These are phyloP conservation scores for Eupithecia pulchellata DNA, from an alignment of 2,888 invertebrate genomes.

Conservation along the genomic window DNA sequence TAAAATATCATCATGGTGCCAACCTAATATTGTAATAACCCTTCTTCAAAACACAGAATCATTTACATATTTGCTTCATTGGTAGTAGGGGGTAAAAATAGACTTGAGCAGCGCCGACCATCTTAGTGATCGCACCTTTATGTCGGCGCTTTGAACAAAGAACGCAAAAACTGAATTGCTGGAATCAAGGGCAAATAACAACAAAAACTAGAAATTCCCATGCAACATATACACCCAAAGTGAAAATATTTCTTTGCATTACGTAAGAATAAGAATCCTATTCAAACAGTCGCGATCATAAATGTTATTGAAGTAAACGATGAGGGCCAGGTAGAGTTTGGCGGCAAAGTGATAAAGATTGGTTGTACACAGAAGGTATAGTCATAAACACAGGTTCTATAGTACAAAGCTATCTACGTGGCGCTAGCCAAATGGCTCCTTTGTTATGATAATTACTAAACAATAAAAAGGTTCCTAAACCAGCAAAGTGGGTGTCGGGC, in stretches of 20 bases:
- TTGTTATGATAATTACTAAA: conserved; percentile 7
- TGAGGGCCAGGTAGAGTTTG: conserved; percentile 43
- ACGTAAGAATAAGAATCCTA: conserved; percentile 56
- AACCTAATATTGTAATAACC: too few relatives aligned
- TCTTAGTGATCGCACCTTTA: conserved; percentile 17
- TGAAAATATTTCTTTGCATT: conserved; percentile 60
- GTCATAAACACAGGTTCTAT: conserved; percentile 34
- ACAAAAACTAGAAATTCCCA: conserved; percentile 59
- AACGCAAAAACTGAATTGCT: conserved; percentile 69
- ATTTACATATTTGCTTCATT: too few relatives aligned
- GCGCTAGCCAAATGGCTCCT: conserved; percentile 7
- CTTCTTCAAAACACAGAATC: too few relatives aligned
- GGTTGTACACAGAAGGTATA: conserved; percentile 32
- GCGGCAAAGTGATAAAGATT: conserved; percentile 36
- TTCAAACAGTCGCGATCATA: conserved; percentile 57
- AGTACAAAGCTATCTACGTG: conserved; percentile 14
- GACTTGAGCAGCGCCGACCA: not conserved
- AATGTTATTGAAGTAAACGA: conserved; percentile 61
- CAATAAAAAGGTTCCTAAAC: not conserved
- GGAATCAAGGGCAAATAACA: conserved; percentile 66
- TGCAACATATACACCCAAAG: conserved; percentile 45
- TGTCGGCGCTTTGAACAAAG: conserved; percentile 45
- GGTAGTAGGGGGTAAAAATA: too few relatives aligned
- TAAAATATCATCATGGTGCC: too few relatives aligned
- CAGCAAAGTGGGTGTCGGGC: not conserved